phyloP scores from a whole-genome alignment of 2,113 vertebrate species.

The Alethe castanea region DNA sequence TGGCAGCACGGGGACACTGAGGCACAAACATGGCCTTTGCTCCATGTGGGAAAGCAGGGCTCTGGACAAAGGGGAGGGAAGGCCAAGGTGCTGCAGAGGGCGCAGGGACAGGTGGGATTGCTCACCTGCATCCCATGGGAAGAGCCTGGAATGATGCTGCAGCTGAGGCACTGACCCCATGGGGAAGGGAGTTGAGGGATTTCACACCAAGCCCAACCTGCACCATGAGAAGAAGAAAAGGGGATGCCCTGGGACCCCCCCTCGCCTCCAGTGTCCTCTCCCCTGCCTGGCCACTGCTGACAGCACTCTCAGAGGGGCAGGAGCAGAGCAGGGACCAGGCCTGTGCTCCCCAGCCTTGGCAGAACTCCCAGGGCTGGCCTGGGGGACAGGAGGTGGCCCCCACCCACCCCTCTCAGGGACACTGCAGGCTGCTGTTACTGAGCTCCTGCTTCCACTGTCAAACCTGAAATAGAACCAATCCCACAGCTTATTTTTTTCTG shows the following conservation, averaged over 20 bases:
- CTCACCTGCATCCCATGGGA: background rate
- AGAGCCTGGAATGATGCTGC: background rate
- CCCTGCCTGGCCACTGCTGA: background rate
- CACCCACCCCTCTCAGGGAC: background rate
- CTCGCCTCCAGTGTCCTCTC: background rate
- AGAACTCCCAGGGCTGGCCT: background rate
- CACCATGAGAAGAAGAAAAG: accelerated
- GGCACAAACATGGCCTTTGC: accelerated
- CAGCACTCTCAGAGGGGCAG: background rate
- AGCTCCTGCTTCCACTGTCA: background rate
- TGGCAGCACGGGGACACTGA: accelerated
- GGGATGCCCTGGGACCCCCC: background rate
- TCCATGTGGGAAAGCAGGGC: too few species aligned
- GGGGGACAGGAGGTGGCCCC: background rate
- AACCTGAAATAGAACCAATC: background rate
- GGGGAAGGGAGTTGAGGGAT: background rate
- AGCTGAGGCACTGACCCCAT: accelerated
- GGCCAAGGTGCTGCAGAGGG: background rate
- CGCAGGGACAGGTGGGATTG: too few species aligned
- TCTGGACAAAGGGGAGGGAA: background rate
- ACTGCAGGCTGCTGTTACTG: background rate
- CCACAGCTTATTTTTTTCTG: background rate
- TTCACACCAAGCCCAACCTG: background rate
- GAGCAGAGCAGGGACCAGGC: background rate
- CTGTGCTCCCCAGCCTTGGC: accelerated